Conservation (phyloP, 2,113 vertebrate species). For the Pleuronectes platessa region DNA sequence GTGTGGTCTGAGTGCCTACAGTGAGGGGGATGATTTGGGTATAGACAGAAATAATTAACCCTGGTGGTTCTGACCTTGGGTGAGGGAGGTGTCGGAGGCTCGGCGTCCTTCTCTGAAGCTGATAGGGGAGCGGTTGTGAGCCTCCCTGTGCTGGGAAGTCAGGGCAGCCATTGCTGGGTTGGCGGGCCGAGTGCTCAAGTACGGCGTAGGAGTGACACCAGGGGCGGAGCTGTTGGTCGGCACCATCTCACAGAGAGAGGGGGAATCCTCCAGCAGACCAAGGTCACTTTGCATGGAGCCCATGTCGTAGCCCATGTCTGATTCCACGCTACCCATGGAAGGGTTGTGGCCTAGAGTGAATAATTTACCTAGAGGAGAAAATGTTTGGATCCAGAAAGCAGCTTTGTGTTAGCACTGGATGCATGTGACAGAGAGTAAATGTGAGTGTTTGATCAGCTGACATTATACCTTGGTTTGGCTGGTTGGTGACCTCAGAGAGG, state of each 20-base stretch:
- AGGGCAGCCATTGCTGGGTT: constrained; percentile 92
- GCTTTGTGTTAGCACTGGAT: not conserved
- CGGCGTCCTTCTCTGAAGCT: constrained; percentile 97
- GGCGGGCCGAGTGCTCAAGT: constrained; percentile 86
- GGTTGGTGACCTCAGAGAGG: constrained; percentile 94
- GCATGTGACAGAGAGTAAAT: not conserved
- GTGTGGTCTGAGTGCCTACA: not conserved
- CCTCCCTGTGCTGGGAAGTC: constrained; percentile 89
- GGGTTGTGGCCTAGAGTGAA: constrained; percentile 90
- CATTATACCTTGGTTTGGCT: constrained; percentile 85
- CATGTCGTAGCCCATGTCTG: constrained; percentile 89
- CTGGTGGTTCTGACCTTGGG: constrained; percentile 86
- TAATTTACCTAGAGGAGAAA: constrained; percentile 85
- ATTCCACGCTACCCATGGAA: constrained; percentile 91
- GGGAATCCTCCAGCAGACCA: constrained; percentile 87
- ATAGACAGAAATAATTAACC: not conserved
- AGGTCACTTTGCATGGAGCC: constrained; percentile 91
- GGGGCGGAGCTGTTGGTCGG: constrained; percentile 77
- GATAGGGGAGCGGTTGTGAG: constrained; percentile 95
- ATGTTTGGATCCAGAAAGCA: not conserved
- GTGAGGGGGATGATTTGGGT: not conserved
- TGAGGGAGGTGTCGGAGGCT: constrained; percentile 96
- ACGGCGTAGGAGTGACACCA: constrained; percentile 74
- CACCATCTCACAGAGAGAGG: constrained; percentile 87
- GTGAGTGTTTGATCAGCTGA: constrained; percentile 2